Base-by-base conservation (phyloP, 2,888 invertebrate species). In the Drosophila merina region DNA sequence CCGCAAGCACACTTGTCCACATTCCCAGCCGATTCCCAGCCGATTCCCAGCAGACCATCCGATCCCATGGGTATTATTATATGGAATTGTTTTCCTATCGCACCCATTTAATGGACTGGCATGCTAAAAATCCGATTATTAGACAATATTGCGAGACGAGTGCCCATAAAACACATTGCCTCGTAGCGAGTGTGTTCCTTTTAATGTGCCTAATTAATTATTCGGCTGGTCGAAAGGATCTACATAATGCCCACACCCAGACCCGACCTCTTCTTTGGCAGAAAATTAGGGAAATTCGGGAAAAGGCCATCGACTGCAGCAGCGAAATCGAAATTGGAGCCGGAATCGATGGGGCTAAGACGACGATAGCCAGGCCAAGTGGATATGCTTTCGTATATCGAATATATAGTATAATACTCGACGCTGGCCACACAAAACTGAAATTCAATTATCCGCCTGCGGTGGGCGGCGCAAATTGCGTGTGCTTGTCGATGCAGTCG, bases 381-480 rank as follows among this genome's bases (percentile, higher is more conserved):
- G 8, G 28, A 20, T 45, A 44, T n/a, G 45, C 20, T n/a, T 2
- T 36, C 36, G 8, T 31, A n/a, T 42, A 14, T 8, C 8, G 44
- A 25, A 44, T 44, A 44, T 31, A 44, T 49, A 36, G 49, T 62
- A 33, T 40, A 8, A 47, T 28, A 56, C 30, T 52, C 31, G 40
- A 42, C 40, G 12, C 20, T 42, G 57, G 31, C 42, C 57, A 31
- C 38, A 64, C 66, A 57, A 66, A 66, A 66, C 72, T 68, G 85
- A 78, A 86, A 86, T 81, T 85, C 77, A 84, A 85, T 87, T 81
- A 86, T 58, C 51, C 47, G 81, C 67, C 74, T 60, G 56, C 42
- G 70, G 81, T 77, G 63, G 76, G 54, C 69, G 59, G 49, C 51
- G 25, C 81, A 72, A 84, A 77, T 82, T 78, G 76, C 49, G 66